These are phyloP conservation scores for Collichthys lucidus DNA, from an alignment of 2,113 vertebrate genomes.

Conservation along the genomic window DNA sequence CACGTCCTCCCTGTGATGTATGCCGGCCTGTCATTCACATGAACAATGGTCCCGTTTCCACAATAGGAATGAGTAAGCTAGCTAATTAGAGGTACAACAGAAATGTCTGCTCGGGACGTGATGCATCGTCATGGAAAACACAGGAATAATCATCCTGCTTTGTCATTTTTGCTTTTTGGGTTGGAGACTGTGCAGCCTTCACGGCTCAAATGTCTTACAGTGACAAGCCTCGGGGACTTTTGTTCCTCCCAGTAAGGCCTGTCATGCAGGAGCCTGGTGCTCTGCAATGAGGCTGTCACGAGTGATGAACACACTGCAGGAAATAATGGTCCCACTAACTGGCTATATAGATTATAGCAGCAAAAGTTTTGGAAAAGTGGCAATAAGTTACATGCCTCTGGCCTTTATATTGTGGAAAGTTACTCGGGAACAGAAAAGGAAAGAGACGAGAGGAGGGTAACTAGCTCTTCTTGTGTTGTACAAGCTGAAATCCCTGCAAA, in stretches of 20 bases:
- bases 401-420: constrained; percentile 28
- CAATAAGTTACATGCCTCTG: constrained; percentile 19
- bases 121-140: constrained; percentile 49
- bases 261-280: constrained; percentile 62
- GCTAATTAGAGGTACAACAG: constrained; percentile 62
- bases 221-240: constrained; percentile 59
- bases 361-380: constrained; percentile 37
- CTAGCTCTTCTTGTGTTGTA: not conserved
- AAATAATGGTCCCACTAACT: constrained; percentile 58
- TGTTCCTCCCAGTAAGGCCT: constrained; percentile 62
- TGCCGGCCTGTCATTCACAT: constrained; percentile 41
- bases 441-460: not conserved
- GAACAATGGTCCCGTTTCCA: constrained; percentile 58
- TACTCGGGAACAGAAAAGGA: not conserved
- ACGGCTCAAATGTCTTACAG: constrained; percentile 50
- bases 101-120: constrained; percentile 47
- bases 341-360: constrained; percentile 52
- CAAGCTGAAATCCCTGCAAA: not conserved
- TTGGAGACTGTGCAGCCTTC: constrained; percentile 39
- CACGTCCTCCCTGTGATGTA: constrained; percentile 25
- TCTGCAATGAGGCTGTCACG: constrained; percentile 62
- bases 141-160: constrained; percentile 46
- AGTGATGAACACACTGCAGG: constrained; percentile 67
- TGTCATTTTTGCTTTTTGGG: constrained; percentile 57
- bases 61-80: constrained; percentile 47